These are phyloP conservation scores for Troides aeacus DNA, from an alignment of 2,888 invertebrate genomes.

Conservation along the genomic window DNA sequence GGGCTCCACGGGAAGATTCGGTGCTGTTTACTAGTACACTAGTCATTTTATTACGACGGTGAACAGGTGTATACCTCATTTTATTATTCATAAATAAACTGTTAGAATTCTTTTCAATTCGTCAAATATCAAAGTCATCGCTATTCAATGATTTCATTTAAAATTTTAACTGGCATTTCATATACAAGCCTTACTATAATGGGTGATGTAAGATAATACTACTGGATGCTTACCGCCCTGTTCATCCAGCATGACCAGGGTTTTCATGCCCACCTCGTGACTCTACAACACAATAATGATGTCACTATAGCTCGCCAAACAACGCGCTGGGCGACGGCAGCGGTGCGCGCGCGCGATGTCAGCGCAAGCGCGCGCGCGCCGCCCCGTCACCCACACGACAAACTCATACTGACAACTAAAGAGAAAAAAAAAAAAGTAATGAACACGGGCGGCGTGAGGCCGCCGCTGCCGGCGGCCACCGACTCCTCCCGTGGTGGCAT, in stretches of 20 bases:
- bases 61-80: slow-evolving; percentile 66
- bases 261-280: slow-evolving; percentile 99
- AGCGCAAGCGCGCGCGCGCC: slow-evolving; percentile 30
- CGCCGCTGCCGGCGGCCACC: slow-evolving; percentile 43
- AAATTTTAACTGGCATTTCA: slow-evolving; percentile 74
- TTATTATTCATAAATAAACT: slow-evolving; percentile 65
- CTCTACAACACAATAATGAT: slow-evolving; percentile 91
- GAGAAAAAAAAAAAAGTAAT: slow-evolving; percentile 61
- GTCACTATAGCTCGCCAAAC: slow-evolving; percentile 80
- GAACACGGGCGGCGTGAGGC: slow-evolving; percentile 54
- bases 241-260: slow-evolving; percentile 99
- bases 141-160: slow-evolving; percentile 67
- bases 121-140: slow-evolving; percentile 58
- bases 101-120: slow-evolving; percentile 67
- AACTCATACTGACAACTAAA: slow-evolving; percentile 72
- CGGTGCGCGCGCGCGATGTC: slow-evolving; percentile 51
- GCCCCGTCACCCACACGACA: slow-evolving; percentile 58
- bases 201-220: slow-evolving; percentile 77
- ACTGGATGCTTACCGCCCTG: slow-evolving; percentile 98
- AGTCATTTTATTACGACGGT: slow-evolving; percentile 62
- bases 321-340: slow-evolving; percentile 62
- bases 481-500: slow-evolving; percentile 47
- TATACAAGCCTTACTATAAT: slow-evolving; percentile 76
- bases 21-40: slow-evolving; percentile 54
- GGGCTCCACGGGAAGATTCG: slow-evolving; percentile 51